Conservation (phyloP, 2,888 invertebrate genomes). For the Pecten maximus region DNA sequence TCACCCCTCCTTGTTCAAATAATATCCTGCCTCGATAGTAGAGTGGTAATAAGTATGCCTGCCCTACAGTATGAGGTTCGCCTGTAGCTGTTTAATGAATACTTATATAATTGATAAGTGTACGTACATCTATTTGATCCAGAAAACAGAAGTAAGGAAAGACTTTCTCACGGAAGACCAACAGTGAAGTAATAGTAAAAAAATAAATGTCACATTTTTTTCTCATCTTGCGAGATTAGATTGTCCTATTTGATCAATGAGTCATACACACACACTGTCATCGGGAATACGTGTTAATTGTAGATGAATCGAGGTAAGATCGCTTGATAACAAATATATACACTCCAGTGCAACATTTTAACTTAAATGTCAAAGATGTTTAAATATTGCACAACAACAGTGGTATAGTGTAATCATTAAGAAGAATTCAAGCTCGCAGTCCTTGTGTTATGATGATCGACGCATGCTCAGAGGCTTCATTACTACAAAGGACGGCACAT, state of each 20-base stretch:
- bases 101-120: not conserved
- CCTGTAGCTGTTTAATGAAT: not conserved
- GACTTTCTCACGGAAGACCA: not conserved
- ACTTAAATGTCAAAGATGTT: not conserved
- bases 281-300: not conserved
- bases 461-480: no score
- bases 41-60: not conserved
- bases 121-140: not conserved
- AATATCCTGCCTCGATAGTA: not conserved
- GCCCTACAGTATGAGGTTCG: not conserved
- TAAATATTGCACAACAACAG: no score
- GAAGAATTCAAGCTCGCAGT: no score
- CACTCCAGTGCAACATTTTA: not conserved
- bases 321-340: not conserved
- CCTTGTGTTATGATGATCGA: no score
- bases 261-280: not conserved
- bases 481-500: no score
- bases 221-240: not conserved
- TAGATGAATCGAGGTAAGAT: not conserved
- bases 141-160: not conserved
- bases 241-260: not conserved
- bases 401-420: no score
- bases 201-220: not conserved
- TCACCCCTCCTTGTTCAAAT: slow-evolving; percentile 1
- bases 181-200: not conserved